These are phyloP conservation scores for Balanococcus diminutus DNA, from an alignment of 2,888 invertebrate genomes.

Conservation along the genomic window DNA sequence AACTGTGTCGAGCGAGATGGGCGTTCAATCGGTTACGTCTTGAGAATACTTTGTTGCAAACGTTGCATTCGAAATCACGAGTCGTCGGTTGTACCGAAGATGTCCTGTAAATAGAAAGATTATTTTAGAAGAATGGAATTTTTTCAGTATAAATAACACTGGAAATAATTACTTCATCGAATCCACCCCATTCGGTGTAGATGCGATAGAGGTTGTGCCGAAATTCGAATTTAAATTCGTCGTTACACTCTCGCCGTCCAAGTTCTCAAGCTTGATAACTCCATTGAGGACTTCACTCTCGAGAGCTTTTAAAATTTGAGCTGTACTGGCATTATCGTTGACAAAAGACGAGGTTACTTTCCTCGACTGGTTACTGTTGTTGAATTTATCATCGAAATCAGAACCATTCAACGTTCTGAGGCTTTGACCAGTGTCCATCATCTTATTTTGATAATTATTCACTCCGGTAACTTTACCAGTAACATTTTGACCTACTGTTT, in stretches of 20 bases:
- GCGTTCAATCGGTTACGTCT: slow-evolving; percentile 61
- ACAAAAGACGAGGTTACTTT: slow-evolving; percentile 4
- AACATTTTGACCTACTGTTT: neutral
- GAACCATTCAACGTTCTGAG: slow-evolving; percentile 1
- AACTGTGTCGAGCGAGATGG: slow-evolving; percentile 61
- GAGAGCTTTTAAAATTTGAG: neutral
- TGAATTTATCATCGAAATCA: slow-evolving; percentile 27
- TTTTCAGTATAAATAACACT: neutral
- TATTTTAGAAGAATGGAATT: neutral
- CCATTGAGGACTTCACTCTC: slow-evolving; percentile 21
- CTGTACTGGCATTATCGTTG: neutral
- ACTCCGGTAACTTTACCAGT: neutral
- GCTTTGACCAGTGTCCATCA: slow-evolving; percentile 1
- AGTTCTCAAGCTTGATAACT: neutral
- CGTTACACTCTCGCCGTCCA: neutral
- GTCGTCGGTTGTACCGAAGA: neutral
- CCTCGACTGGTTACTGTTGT: neutral
- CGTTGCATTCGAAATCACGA: slow-evolving; percentile 59
- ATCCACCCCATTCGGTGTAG: neutral
- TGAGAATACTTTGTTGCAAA: slow-evolving; percentile 61
- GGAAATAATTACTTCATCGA: neutral
- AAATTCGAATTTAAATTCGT: neutral
- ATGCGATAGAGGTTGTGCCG: neutral
- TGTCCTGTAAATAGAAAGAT: neutral
- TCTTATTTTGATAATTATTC: slow-evolving; percentile 2